Base-by-base conservation (phyloP, 1,140 invertebrate genomes). In the Drosophila insularis region DNA sequence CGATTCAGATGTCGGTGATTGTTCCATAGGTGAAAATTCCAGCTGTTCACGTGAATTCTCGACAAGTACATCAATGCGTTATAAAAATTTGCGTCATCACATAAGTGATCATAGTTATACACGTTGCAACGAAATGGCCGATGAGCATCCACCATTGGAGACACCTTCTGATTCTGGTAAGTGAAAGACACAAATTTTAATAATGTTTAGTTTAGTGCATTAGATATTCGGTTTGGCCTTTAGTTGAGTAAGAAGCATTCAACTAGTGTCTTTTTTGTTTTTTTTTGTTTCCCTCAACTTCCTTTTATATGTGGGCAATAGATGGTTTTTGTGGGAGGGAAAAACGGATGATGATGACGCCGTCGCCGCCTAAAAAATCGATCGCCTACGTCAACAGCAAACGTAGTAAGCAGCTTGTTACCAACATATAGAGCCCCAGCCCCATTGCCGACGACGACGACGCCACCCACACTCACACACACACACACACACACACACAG, bases 161-260 rank as follows among this genome's bases (percentile, higher is more conserved):
- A 97, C 96, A 69, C 96, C 96, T 53, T 97, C 96, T 2, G 96
- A 97, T 94, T 97, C 96, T 62, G 96, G 97, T 96, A 92, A 95
- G 95, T 95, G 10, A 21, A 1, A 10, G 1, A 8, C 35, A 37
- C 3, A 37, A 35, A 35, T 35, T 84, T 23, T 40, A 31, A 8
- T 8, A 6, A 3, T 37, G 2, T 7, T 37, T 13, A 11, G 11
- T 37, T 11, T 37, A 50, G 43, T 19, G 43, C 17, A 50, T 50
- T 21, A 8, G 19, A 21, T 50, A 21, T 50, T 50, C 43, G 19
- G 0, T 6, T 19, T 50, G 3, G 1, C 17, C 10, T 21, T 21
- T 8, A 32, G 63, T 74, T 74, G 55, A 37, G 62, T 2, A 17
- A 32, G 8, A 8, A 35, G 10, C 72, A 76, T 76, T 76, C 73